phyloP scores from a whole-genome alignment of 2,113 vertebrate species.

The Hypanus sabinus region DNA sequence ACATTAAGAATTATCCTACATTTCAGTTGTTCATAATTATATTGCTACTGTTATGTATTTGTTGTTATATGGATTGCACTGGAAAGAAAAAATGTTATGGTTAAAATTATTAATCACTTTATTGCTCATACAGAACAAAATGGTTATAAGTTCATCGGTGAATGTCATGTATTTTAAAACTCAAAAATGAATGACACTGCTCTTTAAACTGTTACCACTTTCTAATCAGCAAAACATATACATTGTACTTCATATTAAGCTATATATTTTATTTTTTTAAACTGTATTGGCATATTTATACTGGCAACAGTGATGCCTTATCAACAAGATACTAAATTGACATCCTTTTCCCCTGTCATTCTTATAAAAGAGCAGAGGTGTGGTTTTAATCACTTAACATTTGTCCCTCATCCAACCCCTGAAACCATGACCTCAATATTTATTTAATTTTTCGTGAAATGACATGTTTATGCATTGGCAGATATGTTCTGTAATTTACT shows the following conservation, averaged over 20 bases:
- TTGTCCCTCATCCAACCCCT: not conserved
- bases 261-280: no score
- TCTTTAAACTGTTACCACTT: not conserved
- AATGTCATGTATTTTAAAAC: not conserved
- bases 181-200: not conserved
- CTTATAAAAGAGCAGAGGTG: not conserved
- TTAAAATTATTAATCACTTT: slow-evolving; percentile 50
- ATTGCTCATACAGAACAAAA: slow-evolving; percentile 54
- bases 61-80: not conserved
- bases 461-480: not conserved
- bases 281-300: no score
- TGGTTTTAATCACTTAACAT: not conserved
- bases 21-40: slow-evolving; percentile 64
- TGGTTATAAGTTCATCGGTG: slow-evolving; percentile 41
- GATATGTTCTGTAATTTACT: not conserved
- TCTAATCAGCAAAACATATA: no score
- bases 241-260: no score
- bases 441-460: not conserved
- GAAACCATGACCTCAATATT: not conserved
- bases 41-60: slow-evolving; percentile 55
- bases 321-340: not conserved
- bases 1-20: slow-evolving; percentile 67
- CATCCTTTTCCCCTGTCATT: not conserved
- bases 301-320: not conserved
- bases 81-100: slow-evolving; percentile 47